Percentiles rank a stretch among this genome's conserved stretches.
phyloP scores from a whole-genome alignment of 2,113 vertebrate genomes.

The Podarcis cretensis region DNA sequence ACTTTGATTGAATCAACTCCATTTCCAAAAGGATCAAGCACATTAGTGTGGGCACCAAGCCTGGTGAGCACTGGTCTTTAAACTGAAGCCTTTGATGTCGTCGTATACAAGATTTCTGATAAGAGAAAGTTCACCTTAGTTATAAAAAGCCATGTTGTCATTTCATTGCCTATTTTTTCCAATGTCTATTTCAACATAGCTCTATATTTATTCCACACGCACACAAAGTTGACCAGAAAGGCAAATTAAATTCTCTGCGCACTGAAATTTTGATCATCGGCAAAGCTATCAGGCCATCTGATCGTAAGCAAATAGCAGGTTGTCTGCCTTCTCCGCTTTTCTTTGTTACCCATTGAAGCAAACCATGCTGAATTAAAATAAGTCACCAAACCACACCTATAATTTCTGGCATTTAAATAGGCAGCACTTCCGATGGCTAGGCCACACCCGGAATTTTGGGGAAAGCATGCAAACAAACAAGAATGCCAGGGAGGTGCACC shows the following conservation, averaged over 20 bases:
- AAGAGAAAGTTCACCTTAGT: constrained; percentile 6
- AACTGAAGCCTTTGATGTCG: constrained; percentile 5
- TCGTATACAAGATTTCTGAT: constrained; percentile 39
- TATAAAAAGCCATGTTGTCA: constrained; percentile 33
- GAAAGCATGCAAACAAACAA: background rate
- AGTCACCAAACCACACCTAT: background rate
- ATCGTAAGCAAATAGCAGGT: background rate
- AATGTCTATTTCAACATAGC: constrained; percentile 35
- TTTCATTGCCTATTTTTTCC: constrained; percentile 17
- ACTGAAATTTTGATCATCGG: background rate
- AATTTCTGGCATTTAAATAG: background rate
- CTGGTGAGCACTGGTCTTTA: background rate
- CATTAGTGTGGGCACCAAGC: too few species aligned
- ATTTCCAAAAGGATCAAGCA: background rate
- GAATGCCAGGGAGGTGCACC: background rate
- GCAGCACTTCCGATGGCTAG: background rate
- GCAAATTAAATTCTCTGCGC: background rate
- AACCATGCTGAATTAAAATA: background rate
- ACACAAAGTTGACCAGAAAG: background rate
- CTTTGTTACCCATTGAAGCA: too few species aligned
- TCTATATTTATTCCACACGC: background rate
- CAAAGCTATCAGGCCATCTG: background rate
- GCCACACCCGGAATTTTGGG: background rate
- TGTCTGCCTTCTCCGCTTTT: background rate
- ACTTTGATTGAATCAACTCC: constrained; percentile 41